Evolutionary conservation across 2,113 vertebrate genomes (phyloP).

Genomic region (Periophthalmodon schlosseri): DNA sequence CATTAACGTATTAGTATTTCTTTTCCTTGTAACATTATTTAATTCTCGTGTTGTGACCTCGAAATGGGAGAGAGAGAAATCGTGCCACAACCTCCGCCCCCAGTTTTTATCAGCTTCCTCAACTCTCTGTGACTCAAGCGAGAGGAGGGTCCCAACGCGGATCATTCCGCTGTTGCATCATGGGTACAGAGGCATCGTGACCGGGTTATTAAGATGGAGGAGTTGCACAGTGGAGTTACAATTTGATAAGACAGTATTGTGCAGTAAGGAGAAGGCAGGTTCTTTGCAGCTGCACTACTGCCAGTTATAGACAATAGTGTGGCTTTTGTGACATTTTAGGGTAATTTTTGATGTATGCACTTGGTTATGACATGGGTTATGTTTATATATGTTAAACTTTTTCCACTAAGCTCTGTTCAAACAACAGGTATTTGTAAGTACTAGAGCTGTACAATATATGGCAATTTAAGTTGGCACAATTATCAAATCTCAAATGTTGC

Average conservation of each 20-base stretch:
- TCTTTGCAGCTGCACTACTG: not conserved
- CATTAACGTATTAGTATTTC: constrained; percentile 1
- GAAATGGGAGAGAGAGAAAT: constrained; percentile 25
- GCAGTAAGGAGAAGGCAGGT: not conserved
- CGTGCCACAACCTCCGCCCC: constrained; percentile 44
- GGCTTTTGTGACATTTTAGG: not conserved
- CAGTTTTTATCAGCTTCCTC: constrained; percentile 23
- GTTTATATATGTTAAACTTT: too few species aligned
- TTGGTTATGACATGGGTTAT: too few species aligned
- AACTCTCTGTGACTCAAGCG: constrained; percentile 41
- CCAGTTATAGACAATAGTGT: not conserved
- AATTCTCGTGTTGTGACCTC: constrained; percentile 3
- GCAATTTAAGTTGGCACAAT: too few species aligned
- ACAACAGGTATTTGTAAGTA: too few species aligned
- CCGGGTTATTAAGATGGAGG: not conserved
- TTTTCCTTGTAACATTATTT: not conserved
- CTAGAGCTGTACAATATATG: too few species aligned
- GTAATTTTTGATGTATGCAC: not conserved
- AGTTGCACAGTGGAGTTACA: not conserved
- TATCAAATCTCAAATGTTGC: too few species aligned
- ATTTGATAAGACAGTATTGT: not conserved
- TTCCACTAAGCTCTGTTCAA: too few species aligned
- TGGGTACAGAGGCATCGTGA: constrained; percentile 1
- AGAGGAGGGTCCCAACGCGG: constrained; percentile 48
- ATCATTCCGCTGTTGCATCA: constrained; percentile 11